These are phyloP conservation scores for Trematocara stigmaticum DNA, from an alignment of 2,113 vertebrate species.

Conservation along the genomic window DNA sequence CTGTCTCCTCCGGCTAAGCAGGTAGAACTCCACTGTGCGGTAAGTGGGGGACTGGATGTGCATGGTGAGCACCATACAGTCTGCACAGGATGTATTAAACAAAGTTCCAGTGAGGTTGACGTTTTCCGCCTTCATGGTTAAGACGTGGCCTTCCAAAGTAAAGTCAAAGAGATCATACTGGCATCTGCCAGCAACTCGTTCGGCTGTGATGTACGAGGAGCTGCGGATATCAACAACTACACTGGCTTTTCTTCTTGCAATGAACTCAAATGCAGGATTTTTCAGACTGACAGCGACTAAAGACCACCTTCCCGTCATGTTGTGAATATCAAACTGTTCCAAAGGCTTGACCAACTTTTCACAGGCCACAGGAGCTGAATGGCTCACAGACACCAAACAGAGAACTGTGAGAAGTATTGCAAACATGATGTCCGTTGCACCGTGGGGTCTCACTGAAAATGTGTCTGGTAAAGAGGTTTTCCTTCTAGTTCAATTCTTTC, in stretches of 20 bases:
- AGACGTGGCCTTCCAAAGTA: slow-evolving; percentile 11
- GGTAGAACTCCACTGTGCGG: background rate
- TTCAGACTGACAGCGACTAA: slow-evolving; percentile 19
- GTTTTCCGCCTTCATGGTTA: background rate
- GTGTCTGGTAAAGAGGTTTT: background rate
- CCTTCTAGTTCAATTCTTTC: background rate
- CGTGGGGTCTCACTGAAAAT: background rate
- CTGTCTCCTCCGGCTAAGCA: slow-evolving; percentile 44
- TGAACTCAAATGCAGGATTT: background rate
- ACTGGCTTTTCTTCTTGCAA: background rate
- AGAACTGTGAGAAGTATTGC: background rate
- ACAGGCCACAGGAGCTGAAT: slow-evolving; percentile 19
- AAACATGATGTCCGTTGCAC: background rate
- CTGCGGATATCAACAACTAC: background rate
- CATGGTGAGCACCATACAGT: slow-evolving; percentile 12
- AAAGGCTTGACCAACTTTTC: slow-evolving; percentile 3
- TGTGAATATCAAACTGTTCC: background rate
- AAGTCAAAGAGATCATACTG: background rate
- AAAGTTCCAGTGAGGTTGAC: background rate
- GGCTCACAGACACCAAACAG: background rate
- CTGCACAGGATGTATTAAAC: background rate
- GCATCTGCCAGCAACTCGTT: background rate
- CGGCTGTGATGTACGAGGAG: background rate
- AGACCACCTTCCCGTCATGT: slow-evolving; percentile 9
- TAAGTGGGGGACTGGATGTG: background rate